Evolutionary conservation across 64 coral and sea anemone genomes (phyloP), one percentile per base, ranked within the genome.

Genomic region (Platygyra sinensis): DNA sequence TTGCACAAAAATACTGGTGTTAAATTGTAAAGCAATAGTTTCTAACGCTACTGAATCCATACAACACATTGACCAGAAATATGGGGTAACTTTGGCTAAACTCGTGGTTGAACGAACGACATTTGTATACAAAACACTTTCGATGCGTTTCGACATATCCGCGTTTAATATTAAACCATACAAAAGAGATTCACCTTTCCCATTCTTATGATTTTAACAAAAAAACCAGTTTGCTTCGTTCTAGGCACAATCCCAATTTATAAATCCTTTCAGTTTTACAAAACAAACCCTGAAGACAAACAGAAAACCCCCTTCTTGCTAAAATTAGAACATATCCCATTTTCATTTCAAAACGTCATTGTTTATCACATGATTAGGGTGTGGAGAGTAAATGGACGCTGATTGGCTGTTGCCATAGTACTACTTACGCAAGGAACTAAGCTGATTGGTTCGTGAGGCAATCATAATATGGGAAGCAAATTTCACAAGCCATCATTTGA

Each of bases 341-440:
- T 80, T 93, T 72, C 82, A 74, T 77, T 51, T 60, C 22, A 52
- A 67, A 69, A 85, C 81, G 81, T 85, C 81, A 85, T 42, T 20
- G 9, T 63, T 27, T 50, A 28, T 85, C 81, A 85, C 81, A 85
- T 85, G 81, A 85, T 85, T 46, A 62, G 86, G 95, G 95, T 83
- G 95, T 96, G 91, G 38, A 74, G 18, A 82, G 49, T 20, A 28
- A 6, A 7, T 52, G 38, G 30, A 19, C 4, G 78, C 32, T 94
- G 87, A 96, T 96, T 96, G 91, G 95, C 69, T 96, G 91, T 96
- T 76, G 91, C 91, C 80, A 83, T 73, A 77, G 46, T 52, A 86
- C 81, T 79, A 49, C 25, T 87, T 73, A 88, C 89, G 92, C 91
- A n/a, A 61, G 55, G 20, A 32, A 61, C 22, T 73, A 36, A 77